A percentile compares a stretch with the other conserved stretches of the same genome.
Evolutionary conservation across 2,797 vertebrate species (phyloP).

Genomic region (Scomberomorus guttatus): DNA sequence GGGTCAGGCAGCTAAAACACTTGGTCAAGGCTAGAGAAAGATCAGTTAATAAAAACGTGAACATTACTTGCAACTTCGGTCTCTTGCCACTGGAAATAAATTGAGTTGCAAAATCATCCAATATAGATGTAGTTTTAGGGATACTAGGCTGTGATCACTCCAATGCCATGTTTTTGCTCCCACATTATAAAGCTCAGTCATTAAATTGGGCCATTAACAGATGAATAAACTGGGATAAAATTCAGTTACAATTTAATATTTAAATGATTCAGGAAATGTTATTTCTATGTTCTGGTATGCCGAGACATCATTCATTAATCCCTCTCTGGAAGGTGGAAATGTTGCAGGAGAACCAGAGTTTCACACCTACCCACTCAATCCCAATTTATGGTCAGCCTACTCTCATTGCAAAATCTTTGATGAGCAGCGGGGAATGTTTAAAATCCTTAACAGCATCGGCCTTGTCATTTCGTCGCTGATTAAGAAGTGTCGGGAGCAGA

Average conservation of each 20-base stretch:
- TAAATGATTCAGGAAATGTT: slow-evolving; percentile 31
- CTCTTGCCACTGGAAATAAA: no score
- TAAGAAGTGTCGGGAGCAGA: slow-evolving; percentile 77
- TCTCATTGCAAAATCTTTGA: slow-evolving; percentile 63
- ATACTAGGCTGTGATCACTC: not conserved
- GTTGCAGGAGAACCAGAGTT: slow-evolving; percentile 43
- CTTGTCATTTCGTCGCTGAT: slow-evolving; percentile 80
- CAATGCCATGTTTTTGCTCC: not conserved
- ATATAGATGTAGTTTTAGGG: not conserved
- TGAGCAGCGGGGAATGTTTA: slow-evolving; percentile 75
- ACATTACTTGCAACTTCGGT: not conserved
- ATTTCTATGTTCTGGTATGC: slow-evolving; percentile 40
- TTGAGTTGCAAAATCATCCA: not conserved
- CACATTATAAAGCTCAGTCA: slow-evolving; percentile 27
- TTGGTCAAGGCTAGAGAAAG: not conserved
- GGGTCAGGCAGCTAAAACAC: no score
- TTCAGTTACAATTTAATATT: slow-evolving; percentile 11
- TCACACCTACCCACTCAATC: slow-evolving; percentile 60
- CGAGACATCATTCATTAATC: slow-evolving; percentile 42
- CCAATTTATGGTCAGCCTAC: slow-evolving; percentile 54
- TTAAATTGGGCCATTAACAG: slow-evolving; percentile 23
- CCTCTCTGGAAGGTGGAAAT: slow-evolving; percentile 21
- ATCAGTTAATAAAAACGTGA: not conserved
- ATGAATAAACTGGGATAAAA: slow-evolving; percentile 20
- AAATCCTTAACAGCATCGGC: slow-evolving; percentile 77